These are phyloP conservation scores for Cepaea nemoralis DNA, from an alignment of 1,140 invertebrate species.

Conservation along the genomic window DNA sequence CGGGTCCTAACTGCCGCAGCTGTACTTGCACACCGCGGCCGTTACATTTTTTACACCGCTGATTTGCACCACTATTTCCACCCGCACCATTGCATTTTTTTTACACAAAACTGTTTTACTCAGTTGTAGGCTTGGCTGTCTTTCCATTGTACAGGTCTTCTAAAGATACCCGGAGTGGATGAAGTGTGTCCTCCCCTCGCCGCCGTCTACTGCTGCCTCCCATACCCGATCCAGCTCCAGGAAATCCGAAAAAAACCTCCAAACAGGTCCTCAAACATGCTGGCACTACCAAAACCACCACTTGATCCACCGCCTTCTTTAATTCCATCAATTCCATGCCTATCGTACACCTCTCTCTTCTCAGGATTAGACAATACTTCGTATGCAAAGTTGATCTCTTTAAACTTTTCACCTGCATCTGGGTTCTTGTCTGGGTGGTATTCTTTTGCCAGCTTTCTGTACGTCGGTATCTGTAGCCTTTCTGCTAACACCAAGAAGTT, in stretches of 20 bases:
- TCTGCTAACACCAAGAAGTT: conserved; percentile 83
- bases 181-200: conserved; percentile 80
- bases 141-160: conserved; percentile 98
- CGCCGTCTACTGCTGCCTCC: conserved; percentile 71
- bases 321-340: conserved; percentile 95
- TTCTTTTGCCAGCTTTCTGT: conserved; percentile 86
- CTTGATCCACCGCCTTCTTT: conserved; percentile 86
- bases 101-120: conserved; percentile 98
- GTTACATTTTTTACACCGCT: conserved; percentile 87
- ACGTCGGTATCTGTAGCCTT: conserved; percentile 82
- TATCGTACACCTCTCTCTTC: conserved; percentile 94
- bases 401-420: conserved; percentile 91
- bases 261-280: conserved; percentile 70
- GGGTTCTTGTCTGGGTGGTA: conserved; percentile 99
- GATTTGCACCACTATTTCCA: conserved; percentile 88
- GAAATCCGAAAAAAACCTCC: conserved; percentile 69
- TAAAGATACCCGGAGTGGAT: conserved; percentile 85
- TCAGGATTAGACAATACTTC: conserved; percentile 97
- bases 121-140: conserved; percentile 91
- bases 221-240: conserved; percentile 52
- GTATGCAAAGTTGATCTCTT: conserved; percentile 98
- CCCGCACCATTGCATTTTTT: conserved; percentile 93
- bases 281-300: conserved; percentile 58
- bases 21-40: conserved; percentile 92
- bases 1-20: conserved; percentile 92